Evolutionary conservation across 2,797 vertebrate species (phyloP).

Genomic region (Mormyrops boulengeri): DNA sequence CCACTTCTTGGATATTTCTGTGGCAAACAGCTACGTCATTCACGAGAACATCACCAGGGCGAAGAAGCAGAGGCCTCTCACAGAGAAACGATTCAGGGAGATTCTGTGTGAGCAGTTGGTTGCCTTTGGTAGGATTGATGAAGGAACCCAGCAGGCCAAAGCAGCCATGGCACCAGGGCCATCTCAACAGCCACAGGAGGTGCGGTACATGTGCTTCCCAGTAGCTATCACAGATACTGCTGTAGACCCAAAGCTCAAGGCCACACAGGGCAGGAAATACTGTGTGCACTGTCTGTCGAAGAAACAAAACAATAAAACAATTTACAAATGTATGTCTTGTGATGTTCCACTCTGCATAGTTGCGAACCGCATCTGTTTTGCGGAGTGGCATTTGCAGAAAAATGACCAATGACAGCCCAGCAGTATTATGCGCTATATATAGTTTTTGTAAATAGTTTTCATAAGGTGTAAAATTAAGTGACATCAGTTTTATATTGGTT

Average conservation of each 20-base stretch:
- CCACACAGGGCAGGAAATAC: not conserved
- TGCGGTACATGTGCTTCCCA: not conserved
- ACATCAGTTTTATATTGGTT: not conserved
- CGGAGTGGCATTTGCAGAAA: slow-evolving; percentile 10
- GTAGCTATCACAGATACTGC: not conserved
- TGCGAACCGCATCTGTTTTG: slow-evolving; percentile 11
- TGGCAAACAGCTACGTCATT: slow-evolving; percentile 52
- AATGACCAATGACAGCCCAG: not conserved
- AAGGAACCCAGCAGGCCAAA: too few species aligned
- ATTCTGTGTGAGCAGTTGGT: slow-evolving; percentile 12
- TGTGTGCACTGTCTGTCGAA: not conserved
- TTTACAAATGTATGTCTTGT: slow-evolving; percentile 16
- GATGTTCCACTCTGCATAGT: slow-evolving; percentile 13
- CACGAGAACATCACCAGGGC: slow-evolving; percentile 37
- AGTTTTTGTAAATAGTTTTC: not conserved
- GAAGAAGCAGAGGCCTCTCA: not conserved
- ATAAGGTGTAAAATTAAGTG: too few species aligned
- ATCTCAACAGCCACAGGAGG: too few species aligned
- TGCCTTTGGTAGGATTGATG: not conserved
- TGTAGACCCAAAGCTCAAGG: not conserved
- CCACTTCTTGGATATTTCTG: slow-evolving; percentile 56
- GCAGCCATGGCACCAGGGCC: not conserved
- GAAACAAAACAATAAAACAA: not conserved
- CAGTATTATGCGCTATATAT: not conserved
- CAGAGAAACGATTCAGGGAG: slow-evolving; percentile 13